A percentile compares a stretch with the other conserved stretches of the same genome.
Evolutionary conservation across 2,888 invertebrate genomes (phyloP).

Genomic region (Meiosimyza decipiens): DNA sequence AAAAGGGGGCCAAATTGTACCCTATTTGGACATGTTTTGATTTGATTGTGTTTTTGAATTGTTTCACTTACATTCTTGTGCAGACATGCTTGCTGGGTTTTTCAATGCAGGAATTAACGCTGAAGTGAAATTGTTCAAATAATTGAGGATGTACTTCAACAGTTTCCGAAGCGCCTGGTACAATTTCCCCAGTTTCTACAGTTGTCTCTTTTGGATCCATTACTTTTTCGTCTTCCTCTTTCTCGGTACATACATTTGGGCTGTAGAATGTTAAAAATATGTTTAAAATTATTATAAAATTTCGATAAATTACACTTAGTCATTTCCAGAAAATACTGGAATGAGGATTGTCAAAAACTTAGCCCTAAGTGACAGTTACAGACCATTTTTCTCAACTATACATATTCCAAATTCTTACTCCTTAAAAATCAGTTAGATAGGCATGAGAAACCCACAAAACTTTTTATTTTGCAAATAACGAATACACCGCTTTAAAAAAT

Average conservation of each 20-base stretch:
- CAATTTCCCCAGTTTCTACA: constrained; percentile 48
- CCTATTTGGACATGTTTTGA: not conserved
- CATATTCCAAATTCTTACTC: too few relatives aligned
- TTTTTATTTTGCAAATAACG: too few relatives aligned
- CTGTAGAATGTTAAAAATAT: constrained; percentile 59
- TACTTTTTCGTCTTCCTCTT: constrained; percentile 66
- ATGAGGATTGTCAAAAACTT: too few relatives aligned
- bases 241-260: constrained; percentile 74
- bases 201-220: constrained; percentile 46
- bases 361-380: too few relatives aligned
- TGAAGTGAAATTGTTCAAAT: constrained; percentile 63
- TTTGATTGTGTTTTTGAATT: not conserved
- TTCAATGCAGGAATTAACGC: constrained; percentile 66
- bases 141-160: constrained; percentile 50
- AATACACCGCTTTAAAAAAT: too few relatives aligned
- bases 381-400: too few relatives aligned
- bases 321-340: too few relatives aligned
- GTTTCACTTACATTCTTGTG: constrained; percentile 63
- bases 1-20: constrained; percentile 22
- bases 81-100: constrained; percentile 65
- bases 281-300: not conserved
- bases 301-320: too few relatives aligned
- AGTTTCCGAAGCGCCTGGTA: constrained; percentile 49
- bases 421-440: too few relatives aligned
- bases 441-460: too few relatives aligned